These are phyloP conservation scores for Sesia bembeciformis DNA, from an alignment of 2,888 invertebrate genomes.

Conservation along the genomic window DNA sequence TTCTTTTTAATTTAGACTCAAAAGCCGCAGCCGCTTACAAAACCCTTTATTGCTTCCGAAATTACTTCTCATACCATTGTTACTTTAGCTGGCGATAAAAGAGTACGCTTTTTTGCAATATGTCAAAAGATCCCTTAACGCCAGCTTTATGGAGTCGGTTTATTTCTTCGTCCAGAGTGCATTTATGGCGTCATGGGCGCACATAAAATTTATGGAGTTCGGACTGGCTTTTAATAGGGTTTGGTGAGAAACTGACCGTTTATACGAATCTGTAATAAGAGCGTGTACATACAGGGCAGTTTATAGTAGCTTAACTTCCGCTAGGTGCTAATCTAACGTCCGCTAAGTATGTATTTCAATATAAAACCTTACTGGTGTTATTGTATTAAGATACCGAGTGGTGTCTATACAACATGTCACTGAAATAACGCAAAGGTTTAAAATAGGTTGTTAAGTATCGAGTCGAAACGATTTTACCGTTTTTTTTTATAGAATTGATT, in stretches of 20 bases:
- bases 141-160: slow-evolving; percentile 44
- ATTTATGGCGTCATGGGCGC: slow-evolving; percentile 57
- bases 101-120: slow-evolving; percentile 25
- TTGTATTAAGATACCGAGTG: too few relatives aligned
- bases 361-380: too few relatives aligned
- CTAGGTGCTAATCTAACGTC: too few relatives aligned
- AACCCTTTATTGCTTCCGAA: slow-evolving; percentile 8
- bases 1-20: neutral
- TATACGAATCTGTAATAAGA: neutral
- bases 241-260: slow-evolving; percentile 12
- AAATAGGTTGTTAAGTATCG: too few relatives aligned
- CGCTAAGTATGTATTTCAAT: too few relatives aligned
- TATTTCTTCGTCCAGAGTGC: slow-evolving; percentile 36
- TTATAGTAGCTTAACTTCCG: too few relatives aligned
- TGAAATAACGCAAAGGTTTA: too few relatives aligned
- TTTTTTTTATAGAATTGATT: too few relatives aligned
- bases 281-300: too few relatives aligned
- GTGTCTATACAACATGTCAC: too few relatives aligned
- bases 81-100: neutral
- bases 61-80: slow-evolving; percentile 10
- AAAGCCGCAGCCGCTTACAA: neutral
- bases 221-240: slow-evolving; percentile 47
- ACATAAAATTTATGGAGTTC: slow-evolving; percentile 58
- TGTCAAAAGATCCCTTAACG: slow-evolving; percentile 35
- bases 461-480: too few relatives aligned